phyloP scores from a whole-genome alignment of 2,113 vertebrate genomes.

The Nettapus auritus region DNA sequence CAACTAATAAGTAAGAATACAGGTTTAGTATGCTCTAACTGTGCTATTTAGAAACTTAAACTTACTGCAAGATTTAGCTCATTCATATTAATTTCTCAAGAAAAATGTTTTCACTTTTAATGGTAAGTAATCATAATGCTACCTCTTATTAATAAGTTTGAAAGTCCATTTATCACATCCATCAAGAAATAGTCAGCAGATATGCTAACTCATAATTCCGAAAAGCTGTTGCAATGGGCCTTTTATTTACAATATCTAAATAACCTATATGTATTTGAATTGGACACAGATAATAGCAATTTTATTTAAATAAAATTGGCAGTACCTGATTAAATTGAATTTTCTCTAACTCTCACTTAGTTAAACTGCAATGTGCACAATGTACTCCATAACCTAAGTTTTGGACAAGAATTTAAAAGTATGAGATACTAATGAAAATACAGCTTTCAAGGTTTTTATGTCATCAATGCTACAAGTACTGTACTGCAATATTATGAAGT shows the following conservation, averaged over 20 bases:
- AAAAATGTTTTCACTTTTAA: slow-evolving; percentile 5
- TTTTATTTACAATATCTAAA: slow-evolving; percentile 5
- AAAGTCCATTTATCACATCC: neutral
- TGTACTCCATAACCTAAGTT: neutral
- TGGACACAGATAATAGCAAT: neutral
- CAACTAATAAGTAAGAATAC: neutral
- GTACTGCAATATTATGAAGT: neutral
- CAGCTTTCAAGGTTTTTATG: neutral
- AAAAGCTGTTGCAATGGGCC: neutral
- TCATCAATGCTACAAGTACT: neutral
- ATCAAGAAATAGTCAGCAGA: neutral
- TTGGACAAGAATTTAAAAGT: neutral
- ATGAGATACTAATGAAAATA: neutral
- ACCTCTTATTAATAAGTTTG: neutral
- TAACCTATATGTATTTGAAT: neutral
- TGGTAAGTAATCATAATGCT: neutral
- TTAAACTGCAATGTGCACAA: neutral
- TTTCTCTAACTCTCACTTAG: neutral
- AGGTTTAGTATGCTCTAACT: neutral
- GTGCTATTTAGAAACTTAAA: neutral
- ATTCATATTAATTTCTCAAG: neutral
- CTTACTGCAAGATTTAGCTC: neutral
- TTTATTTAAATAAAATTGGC: slow-evolving; percentile 11
- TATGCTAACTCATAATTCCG: neutral
- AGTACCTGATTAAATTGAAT: neutral